A percentile compares a stretch with the other conserved stretches of the same genome.
Conservation (phyloP, 2,797 vertebrate genomes). For the Darevskia mixta region DNA sequence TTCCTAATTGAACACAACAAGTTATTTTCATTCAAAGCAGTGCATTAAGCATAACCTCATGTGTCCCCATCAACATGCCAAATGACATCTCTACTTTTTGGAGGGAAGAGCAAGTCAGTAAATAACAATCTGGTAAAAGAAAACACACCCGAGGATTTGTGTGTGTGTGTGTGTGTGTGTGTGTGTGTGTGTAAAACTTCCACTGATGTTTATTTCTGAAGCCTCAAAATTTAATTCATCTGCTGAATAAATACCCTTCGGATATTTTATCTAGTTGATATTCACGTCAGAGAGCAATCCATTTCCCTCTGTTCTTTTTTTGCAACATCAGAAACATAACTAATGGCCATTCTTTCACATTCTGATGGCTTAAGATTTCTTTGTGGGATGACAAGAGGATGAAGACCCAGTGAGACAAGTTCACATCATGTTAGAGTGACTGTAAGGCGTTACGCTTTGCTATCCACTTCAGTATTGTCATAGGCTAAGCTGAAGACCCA, state of each 20-base stretch:
- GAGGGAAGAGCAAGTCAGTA: conserved; percentile 61
- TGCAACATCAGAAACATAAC: conserved; percentile 50
- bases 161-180: conserved; percentile 43
- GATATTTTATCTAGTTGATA: conserved; percentile 52
- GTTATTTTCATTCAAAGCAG: conserved; percentile 69
- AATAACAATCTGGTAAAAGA: conserved; percentile 64
- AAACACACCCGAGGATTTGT: background rate
- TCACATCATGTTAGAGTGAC: background rate
- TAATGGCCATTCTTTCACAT: conserved; percentile 38
- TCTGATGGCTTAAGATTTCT: conserved; percentile 27
- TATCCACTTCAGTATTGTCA: conserved; percentile 54
- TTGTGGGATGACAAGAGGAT: background rate
- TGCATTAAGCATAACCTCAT: conserved; percentile 61
- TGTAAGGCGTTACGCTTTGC: background rate
- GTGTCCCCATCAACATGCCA: conserved; percentile 55
- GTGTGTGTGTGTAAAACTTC: conserved; percentile 59
- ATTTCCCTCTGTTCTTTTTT: conserved; percentile 52
- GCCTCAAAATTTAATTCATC: conserved; percentile 64
- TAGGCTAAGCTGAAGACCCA: conserved; percentile 50
- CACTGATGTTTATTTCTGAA: conserved; percentile 69
- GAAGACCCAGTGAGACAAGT: conserved; percentile 40
- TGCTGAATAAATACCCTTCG: conserved; percentile 60
- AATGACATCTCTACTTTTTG: conserved; percentile 62
- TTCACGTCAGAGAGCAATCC: conserved; percentile 30
- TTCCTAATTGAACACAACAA: conserved; percentile 58